Conservation (phyloP, 2,113 vertebrate genomes). For the Strix uralensis region DNA sequence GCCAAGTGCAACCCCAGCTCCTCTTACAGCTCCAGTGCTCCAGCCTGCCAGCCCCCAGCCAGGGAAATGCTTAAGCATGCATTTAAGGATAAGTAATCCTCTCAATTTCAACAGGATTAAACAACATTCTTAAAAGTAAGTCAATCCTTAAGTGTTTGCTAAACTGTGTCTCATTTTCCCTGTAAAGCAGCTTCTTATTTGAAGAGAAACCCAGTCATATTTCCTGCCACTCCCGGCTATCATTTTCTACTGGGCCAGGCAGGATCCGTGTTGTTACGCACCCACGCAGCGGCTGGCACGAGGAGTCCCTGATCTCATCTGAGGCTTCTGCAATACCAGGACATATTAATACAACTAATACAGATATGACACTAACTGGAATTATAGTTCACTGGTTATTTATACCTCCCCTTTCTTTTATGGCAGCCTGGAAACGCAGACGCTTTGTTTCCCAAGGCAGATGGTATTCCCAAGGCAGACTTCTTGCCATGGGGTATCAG, state of each 20-base stretch:
- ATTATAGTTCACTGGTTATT: not conserved
- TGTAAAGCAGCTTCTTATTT: not conserved
- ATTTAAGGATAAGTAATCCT: not conserved
- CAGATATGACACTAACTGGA: not conserved
- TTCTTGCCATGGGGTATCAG: not conserved
- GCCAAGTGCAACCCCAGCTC: not conserved
- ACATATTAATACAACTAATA: not conserved
- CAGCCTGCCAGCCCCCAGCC: not conserved
- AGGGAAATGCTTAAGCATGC: not conserved
- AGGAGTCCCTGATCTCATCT: not conserved
- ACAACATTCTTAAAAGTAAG: constrained; percentile 5
- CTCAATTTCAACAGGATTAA: constrained; percentile 42
- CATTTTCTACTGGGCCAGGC: accelerated
- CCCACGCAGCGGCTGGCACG: not conserved
- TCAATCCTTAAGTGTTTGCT: not conserved
- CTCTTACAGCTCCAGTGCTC: not conserved
- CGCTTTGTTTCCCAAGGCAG: not conserved
- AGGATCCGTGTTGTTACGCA: accelerated
- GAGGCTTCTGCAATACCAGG: not conserved
- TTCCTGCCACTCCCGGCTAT: not conserved
- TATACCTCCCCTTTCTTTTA: not conserved
- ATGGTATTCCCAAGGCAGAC: not conserved
- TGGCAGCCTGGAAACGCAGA: not conserved
- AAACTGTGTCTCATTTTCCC: not conserved
- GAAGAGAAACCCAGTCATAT: not conserved